A percentile compares a stretch with the other conserved stretches of the same genome.
Conservation (phyloP, 2,113 vertebrate species). For the Nannospalax galili region DNA sequence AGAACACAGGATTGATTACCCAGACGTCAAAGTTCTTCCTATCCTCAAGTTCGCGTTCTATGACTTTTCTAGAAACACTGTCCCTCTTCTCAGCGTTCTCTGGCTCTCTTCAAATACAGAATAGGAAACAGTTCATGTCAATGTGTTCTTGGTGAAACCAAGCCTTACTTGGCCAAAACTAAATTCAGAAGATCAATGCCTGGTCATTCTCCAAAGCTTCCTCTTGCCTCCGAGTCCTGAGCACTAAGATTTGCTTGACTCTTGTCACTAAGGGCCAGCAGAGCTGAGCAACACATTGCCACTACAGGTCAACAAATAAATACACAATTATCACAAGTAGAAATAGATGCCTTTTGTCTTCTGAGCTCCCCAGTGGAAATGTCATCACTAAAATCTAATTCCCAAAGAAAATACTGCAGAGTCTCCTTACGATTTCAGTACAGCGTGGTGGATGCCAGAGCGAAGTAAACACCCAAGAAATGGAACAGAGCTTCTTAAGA, state of each 20-base stretch:
- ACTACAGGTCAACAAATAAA: background rate
- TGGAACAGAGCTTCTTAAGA: background rate
- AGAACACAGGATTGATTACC: background rate
- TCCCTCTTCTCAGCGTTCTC: background rate
- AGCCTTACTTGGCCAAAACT: background rate
- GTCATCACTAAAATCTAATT: background rate
- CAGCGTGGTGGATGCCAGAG: background rate
- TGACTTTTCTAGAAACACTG: background rate
- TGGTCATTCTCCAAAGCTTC: background rate
- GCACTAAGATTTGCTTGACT: background rate
- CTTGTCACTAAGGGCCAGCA: background rate
- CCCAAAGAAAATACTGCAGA: background rate
- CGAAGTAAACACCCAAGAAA: background rate
- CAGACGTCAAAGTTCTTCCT: background rate
- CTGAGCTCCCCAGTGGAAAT: background rate
- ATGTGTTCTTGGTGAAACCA: background rate
- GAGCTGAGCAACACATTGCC: too few relatives aligned
- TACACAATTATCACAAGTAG: background rate
- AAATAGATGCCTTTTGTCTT: background rate
- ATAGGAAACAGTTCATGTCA: background rate
- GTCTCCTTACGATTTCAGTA: background rate
- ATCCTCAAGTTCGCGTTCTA: background rate
- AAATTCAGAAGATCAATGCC: background rate
- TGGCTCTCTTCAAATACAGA: background rate
- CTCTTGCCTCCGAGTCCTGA: background rate